Percentiles rank a stretch among this genome's conserved stretches.
phyloP scores from a whole-genome alignment of 2,113 vertebrate genomes.

The Platichthys flesus region DNA sequence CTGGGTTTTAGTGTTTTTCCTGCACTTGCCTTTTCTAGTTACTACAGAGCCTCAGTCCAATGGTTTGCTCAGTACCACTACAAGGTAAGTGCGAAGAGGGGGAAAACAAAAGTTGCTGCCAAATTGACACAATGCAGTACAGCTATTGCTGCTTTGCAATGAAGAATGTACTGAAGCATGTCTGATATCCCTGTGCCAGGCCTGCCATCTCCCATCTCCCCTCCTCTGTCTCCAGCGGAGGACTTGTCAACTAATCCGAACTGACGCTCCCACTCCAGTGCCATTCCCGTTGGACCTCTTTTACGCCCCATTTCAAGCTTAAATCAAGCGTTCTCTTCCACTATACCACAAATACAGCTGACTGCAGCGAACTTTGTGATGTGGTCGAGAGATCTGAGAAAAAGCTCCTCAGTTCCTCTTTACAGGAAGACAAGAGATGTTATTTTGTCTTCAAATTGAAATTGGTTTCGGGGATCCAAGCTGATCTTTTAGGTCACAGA shows the following conservation, averaged over 20 bases:
- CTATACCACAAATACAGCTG: slow-evolving; percentile 44
- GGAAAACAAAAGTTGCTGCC: neutral
- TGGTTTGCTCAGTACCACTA: neutral
- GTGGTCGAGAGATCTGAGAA: slow-evolving; percentile 7
- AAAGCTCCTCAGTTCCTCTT: slow-evolving; percentile 13
- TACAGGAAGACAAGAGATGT: slow-evolving; percentile 10
- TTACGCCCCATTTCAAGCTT: slow-evolving; percentile 73
- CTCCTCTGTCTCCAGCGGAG: slow-evolving; percentile 3
- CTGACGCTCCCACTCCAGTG: slow-evolving; percentile 45
- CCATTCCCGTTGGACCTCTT: slow-evolving; percentile 45
- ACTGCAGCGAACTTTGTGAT: slow-evolving; percentile 39
- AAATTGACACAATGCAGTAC: neutral
- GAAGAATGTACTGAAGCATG: slow-evolving; percentile 31
- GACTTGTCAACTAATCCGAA: slow-evolving; percentile 43
- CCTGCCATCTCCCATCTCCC: slow-evolving; percentile 60
- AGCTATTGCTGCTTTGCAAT: neutral
- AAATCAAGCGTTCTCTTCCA: slow-evolving; percentile 60
- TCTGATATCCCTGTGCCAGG: slow-evolving; percentile 35
- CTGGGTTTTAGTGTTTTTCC: too few species aligned
- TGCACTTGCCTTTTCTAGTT: neutral
- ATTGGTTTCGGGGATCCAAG: slow-evolving; percentile 1
- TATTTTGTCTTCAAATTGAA: slow-evolving; percentile 20
- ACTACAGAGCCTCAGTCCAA: neutral
- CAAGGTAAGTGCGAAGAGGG: neutral
- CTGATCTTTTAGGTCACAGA: slow-evolving; percentile 17